A percentile compares a stretch with the other conserved stretches of the same genome.
Evolutionary conservation across 2,888 invertebrate genomes (phyloP).

Genomic region (Heliconius cydno): DNA sequence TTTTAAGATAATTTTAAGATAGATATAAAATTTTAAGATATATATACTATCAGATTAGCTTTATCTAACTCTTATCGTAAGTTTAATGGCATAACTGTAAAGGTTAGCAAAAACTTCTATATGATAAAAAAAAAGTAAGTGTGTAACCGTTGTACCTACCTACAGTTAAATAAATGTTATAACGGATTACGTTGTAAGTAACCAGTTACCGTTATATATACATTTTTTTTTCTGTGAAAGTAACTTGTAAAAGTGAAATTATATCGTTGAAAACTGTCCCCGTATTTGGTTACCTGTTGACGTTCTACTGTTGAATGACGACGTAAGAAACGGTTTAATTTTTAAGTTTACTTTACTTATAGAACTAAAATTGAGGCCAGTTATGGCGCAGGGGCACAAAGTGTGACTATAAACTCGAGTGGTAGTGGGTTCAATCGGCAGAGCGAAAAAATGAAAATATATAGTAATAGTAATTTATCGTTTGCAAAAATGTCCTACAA

Average conservation of each 20-base stretch:
- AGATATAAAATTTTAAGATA: neutral
- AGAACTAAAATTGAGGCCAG: too few relatives aligned
- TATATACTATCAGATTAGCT: neutral
- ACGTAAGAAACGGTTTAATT: neutral
- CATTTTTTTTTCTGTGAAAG: conserved; percentile 17
- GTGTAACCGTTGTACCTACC: neutral
- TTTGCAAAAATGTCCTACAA: neutral
- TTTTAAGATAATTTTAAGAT: too few relatives aligned
- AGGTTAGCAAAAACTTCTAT: neutral
- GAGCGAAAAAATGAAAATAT: too few relatives aligned
- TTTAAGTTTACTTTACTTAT: neutral
- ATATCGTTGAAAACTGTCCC: conserved; percentile 13
- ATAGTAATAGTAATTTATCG: too few relatives aligned
- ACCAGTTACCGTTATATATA: neutral
- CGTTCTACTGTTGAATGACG: neutral
- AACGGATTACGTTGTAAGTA: conserved; percentile 18
- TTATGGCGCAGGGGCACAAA: too few relatives aligned
- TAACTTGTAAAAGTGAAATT: conserved; percentile 19
- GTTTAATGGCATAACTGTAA: conserved; percentile 7
- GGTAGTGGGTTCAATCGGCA: too few relatives aligned
- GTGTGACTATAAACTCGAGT: too few relatives aligned
- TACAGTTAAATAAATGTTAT: conserved; percentile 10
- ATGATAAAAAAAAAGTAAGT: conserved; percentile 19
- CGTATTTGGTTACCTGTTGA: conserved; percentile 8
- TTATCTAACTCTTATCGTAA: neutral